Conservation (phyloP, 1,140 invertebrate genomes). For the Zophobas morio region DNA sequence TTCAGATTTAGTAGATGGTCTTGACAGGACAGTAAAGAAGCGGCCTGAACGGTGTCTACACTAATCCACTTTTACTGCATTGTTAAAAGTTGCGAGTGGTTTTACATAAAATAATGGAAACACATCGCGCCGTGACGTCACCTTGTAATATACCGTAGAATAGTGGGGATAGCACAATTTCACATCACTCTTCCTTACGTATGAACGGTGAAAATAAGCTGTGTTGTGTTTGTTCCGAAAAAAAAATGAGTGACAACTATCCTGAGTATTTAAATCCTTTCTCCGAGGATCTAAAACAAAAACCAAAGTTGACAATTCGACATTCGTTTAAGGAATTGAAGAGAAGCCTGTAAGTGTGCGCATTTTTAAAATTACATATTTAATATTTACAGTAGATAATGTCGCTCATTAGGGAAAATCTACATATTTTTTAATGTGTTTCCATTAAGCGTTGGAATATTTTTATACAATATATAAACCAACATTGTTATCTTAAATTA, state of each 20-base stretch:
- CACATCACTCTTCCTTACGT: constrained; percentile 15
- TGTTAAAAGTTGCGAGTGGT: neutral
- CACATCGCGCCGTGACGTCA: constrained; percentile 19
- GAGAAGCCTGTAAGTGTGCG: constrained; percentile 24
- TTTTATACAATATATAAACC: too few relatives aligned
- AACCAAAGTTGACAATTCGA: constrained; percentile 21
- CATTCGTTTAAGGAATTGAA: constrained; percentile 37
- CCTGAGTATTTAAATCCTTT: constrained; percentile 45
- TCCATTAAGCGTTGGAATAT: too few relatives aligned
- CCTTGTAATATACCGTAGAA: constrained; percentile 9
- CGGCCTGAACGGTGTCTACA: too few relatives aligned
- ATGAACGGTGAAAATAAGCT: neutral
- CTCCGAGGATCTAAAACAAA: constrained; percentile 3
- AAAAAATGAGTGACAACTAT: constrained; percentile 40
- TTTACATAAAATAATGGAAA: constrained; percentile 19
- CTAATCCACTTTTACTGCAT: neutral
- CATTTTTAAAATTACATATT: neutral
- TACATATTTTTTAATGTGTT: too few relatives aligned
- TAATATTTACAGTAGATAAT: neutral
- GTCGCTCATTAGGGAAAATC: too few relatives aligned
- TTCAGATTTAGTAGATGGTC: neutral
- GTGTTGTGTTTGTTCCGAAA: constrained; percentile 16
- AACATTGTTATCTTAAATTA: too few relatives aligned
- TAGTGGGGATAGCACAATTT: constrained; percentile 31
- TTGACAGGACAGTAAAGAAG: too few relatives aligned